Evolutionary conservation across 1,140 invertebrate species (phyloP), one percentile per base, ranked within the genome.

Genomic region (Cardiocondyla obscurior): DNA sequence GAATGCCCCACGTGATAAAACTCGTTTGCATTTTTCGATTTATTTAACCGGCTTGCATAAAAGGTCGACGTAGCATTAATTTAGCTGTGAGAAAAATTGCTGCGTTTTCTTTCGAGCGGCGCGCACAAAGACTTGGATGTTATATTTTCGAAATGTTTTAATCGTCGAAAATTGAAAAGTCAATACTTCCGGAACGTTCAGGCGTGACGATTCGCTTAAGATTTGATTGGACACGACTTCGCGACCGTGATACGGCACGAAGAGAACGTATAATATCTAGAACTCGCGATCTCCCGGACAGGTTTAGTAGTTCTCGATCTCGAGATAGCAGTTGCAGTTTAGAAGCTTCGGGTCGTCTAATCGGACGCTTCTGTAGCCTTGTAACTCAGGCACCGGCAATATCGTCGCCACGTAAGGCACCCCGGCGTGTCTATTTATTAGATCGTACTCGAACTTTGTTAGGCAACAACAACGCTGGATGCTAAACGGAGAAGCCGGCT

Each of bases 381-480:
- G 53, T 49, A 55, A 60, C 53, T 36, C 73, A 42, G 69, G 70
- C 70, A 85, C 69, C 82, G 82, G 76, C 85, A 72, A 81, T 84
- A 72, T 65, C 69, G 42, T 49, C 42, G 49, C 7, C 42, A 57
- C 58, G 22, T 25, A n/a, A 19, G 30, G 39, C 53, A 70, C 14
- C 6, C 28, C 3, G 22, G 3, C 51, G 3, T 10, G 30, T 51
- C 33, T 73, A 87, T 76, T 87, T 86, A 87, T 58, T 16, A 65
- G 22, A 81, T n/a, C 42, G 25, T 84, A 22, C 25, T 55, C 53
- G 2, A 83, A 87, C 55, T 88, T 84, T 87, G 70, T 87, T 81
- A 88, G 86, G 74, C 70, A 81, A 70, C 74, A 85, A 87, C 82
- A 67, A 60, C 82, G 36, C 25, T 76, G 85, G 70, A 70, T 51